Evolutionary conservation across 2,113 vertebrate species (phyloP).

Genomic region (Lophius piscatorius): DNA sequence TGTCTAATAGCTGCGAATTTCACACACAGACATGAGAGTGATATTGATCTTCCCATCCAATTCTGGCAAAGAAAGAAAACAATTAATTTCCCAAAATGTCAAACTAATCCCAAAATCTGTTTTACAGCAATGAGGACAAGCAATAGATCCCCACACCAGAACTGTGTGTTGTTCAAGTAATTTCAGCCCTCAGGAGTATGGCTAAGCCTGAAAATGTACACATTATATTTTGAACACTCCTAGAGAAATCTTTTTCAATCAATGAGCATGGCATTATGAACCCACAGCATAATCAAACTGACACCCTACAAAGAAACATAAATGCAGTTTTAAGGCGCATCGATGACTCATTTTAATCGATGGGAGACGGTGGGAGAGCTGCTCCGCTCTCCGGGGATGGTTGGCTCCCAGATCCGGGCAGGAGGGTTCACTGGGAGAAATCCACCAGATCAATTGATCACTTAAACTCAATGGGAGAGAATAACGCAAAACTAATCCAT

Average conservation of each 20-base stretch:
- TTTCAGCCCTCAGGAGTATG: background rate
- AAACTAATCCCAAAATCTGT: slow-evolving; percentile 7
- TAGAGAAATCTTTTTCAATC: background rate
- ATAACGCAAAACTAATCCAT: slow-evolving; percentile 33
- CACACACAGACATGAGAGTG: background rate
- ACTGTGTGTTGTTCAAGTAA: background rate
- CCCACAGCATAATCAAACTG: background rate
- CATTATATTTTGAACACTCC: too few relatives aligned
- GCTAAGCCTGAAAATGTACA: too few relatives aligned
- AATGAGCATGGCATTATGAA: background rate
- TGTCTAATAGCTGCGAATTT: too few relatives aligned
- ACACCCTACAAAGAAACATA: slow-evolving; percentile 30
- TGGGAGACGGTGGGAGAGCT: slow-evolving; percentile 31
- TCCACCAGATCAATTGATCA: slow-evolving; percentile 53
- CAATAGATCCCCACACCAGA: background rate
- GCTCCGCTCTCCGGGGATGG: slow-evolving; percentile 22
- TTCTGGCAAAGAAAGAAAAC: background rate
- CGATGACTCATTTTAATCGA: slow-evolving; percentile 60
- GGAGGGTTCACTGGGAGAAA: slow-evolving; percentile 32
- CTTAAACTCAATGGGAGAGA: slow-evolving; percentile 16
- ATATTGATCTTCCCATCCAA: background rate
- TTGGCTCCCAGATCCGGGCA: slow-evolving; percentile 19
- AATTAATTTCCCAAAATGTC: slow-evolving; percentile 10
- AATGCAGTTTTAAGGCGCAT: slow-evolving; percentile 28
- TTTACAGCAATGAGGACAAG: background rate